A percentile compares a stretch with the other conserved stretches of the same genome.
Evolutionary conservation across 2,888 invertebrate genomes (phyloP).

Genomic region (Pyrgus malvae): DNA sequence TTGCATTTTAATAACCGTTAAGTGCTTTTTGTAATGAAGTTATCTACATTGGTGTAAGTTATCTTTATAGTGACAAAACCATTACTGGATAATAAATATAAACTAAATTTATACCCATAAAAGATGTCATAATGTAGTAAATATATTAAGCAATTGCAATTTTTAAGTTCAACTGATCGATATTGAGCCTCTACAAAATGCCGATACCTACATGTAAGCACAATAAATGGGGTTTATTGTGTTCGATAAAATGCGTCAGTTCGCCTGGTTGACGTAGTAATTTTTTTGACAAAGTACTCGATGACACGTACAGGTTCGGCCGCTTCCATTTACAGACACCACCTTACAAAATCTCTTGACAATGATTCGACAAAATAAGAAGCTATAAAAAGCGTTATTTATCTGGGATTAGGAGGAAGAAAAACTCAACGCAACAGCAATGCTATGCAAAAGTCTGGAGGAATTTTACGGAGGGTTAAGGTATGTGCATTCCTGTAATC

Average conservation of each 20-base stretch:
- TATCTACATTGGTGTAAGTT: conserved; percentile 11
- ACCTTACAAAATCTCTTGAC: conserved; percentile 14
- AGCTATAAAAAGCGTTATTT: neutral
- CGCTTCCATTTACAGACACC: conserved; percentile 14
- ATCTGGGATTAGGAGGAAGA: neutral
- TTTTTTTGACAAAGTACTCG: conserved; percentile 17
- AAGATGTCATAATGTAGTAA: neutral
- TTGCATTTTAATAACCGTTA: conserved; percentile 18
- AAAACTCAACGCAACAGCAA: too few species aligned
- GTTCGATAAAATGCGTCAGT: conserved; percentile 6
- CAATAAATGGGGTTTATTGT: conserved; percentile 8
- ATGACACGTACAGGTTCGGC: conserved; percentile 11
- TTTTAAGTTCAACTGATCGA: neutral
- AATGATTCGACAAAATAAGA: conserved; percentile 3
- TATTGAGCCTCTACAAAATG: conserved; percentile 2
- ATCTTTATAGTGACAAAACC: conserved; percentile 14
- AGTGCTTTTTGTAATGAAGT: conserved; percentile 24
- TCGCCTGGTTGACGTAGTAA: conserved; percentile 3
- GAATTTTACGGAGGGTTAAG: conserved; percentile 17
- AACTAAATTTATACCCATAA: too few species aligned
- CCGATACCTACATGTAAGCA: neutral
- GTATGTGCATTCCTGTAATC: conserved; percentile 45
- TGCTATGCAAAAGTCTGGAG: neutral
- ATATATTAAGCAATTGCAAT: neutral
- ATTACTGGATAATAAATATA: neutral